A percentile compares a stretch with the other conserved stretches of the same genome.
These are phyloP conservation scores for Crocuta crocuta DNA, from an alignment of 2,113 vertebrate genomes.

Conservation along the genomic window DNA sequence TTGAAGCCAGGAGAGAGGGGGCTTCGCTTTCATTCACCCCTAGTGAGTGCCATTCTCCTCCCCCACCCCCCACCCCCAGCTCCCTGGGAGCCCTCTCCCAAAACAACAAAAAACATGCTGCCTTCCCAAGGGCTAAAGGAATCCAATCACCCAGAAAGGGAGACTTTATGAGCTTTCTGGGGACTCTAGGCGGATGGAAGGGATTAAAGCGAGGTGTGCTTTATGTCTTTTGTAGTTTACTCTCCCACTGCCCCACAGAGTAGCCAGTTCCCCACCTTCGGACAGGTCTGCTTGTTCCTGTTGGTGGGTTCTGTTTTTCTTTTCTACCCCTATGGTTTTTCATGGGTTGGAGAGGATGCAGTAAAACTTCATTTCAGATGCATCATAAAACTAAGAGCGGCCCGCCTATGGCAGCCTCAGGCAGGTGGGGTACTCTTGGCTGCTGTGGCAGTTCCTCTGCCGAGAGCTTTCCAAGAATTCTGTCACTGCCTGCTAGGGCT, in stretches of 20 bases:
- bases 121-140: conserved; percentile 75
- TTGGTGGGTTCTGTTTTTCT: conserved; percentile 64
- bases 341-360: conserved; percentile 44
- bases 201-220: conserved; percentile 83
- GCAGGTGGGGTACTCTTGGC: neutral
- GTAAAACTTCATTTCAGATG: conserved; percentile 72
- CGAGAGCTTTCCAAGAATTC: conserved; percentile 2
- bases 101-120: conserved; percentile 37
- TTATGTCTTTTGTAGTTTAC: conserved; percentile 80
- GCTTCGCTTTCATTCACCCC: neutral
- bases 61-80: neutral
- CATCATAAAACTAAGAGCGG: conserved; percentile 68
- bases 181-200: conserved; percentile 78
- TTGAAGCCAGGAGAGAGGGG: conserved; percentile 53
- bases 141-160: conserved; percentile 84
- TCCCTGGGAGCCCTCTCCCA: neutral
- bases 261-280: conserved; percentile 58
- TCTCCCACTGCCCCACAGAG: conserved; percentile 44
- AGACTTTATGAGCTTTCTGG: conserved; percentile 82
- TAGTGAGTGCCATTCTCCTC: neutral
- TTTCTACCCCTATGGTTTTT: conserved; percentile 14
- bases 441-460: neutral
- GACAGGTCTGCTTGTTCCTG: conserved; percentile 61
- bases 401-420: neutral
- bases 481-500: neutral